Evolutionary conservation across 2,797 vertebrate genomes (phyloP).

Genomic region (Periophthalmus magnuspinnatus): DNA sequence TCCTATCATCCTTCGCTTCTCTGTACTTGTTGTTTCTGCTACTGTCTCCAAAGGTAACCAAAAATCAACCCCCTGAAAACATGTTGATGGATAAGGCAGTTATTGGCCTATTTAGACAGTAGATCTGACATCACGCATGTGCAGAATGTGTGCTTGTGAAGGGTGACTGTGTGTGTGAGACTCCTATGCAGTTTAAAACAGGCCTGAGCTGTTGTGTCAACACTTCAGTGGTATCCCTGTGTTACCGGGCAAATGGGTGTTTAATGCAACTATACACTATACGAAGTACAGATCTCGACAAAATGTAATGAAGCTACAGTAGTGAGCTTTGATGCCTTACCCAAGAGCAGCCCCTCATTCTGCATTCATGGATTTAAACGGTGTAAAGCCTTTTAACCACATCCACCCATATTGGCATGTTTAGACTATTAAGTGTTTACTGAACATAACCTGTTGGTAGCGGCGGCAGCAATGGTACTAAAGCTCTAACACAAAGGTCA

Average conservation of each 20-base stretch:
- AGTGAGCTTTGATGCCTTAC: no score
- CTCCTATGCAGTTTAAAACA: not conserved
- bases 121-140: slow-evolving; percentile 67
- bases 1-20: slow-evolving; percentile 82
- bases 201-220: slow-evolving; percentile 19
- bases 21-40: slow-evolving; percentile 85
- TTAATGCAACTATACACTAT: not conserved
- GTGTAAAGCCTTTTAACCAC: no score
- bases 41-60: slow-evolving; percentile 84
- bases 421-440: not conserved
- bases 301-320: not conserved
- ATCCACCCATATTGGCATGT: not conserved
- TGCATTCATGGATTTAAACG: no score
- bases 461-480: no score
- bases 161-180: slow-evolving; percentile 18
- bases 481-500: no score
- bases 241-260: not conserved
- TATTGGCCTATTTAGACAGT: slow-evolving; percentile 53
- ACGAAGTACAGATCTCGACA: not conserved
- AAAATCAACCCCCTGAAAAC: slow-evolving; percentile 73
- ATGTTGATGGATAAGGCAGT: slow-evolving; percentile 73
- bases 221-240: not conserved
- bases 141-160: slow-evolving; percentile 39
- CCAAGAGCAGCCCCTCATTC: no score
- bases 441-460: no score